phyloP scores from a whole-genome alignment of 2,888 invertebrate species.

The Kuschelorhynchus macadamiae region DNA sequence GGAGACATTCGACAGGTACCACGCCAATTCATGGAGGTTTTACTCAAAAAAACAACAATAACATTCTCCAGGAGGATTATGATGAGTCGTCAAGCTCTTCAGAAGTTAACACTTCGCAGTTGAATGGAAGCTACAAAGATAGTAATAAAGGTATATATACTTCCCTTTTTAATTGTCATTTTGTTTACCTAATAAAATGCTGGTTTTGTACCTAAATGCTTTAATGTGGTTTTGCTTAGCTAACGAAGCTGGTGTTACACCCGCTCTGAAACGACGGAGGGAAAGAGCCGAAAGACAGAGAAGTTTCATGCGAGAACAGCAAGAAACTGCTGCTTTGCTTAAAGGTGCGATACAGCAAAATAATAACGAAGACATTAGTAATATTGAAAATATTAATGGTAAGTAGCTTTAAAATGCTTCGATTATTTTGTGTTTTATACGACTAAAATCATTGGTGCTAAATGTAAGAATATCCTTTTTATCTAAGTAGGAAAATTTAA shows the following conservation, averaged over 20 bases:
- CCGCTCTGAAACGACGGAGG: conserved; percentile 83
- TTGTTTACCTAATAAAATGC: neutral
- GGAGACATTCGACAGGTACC: conserved; percentile 81
- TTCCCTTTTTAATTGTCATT: conserved; percentile 7
- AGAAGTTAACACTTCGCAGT: conserved; percentile 70
- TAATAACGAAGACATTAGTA: conserved; percentile 56
- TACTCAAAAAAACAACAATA: conserved; percentile 57
- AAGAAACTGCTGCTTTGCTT: conserved; percentile 75
- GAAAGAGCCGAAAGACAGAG: conserved; percentile 89
- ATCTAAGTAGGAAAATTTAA: too few species aligned
- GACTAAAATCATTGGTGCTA: too few species aligned
- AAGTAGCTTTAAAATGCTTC: conserved; percentile 62
- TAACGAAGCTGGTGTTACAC: conserved; percentile 82
- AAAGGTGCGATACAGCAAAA: conserved; percentile 64
- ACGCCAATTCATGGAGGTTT: conserved; percentile 68
- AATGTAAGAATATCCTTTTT: too few species aligned
- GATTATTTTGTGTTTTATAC: too few species aligned
- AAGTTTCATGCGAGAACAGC: conserved; percentile 86
- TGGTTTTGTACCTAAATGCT: conserved; percentile 20
- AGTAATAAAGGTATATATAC: conserved; percentile 69
- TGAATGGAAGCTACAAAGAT: conserved; percentile 74
- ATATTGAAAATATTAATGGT: conserved; percentile 61
- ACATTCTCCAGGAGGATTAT: conserved; percentile 66
- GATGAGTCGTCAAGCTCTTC: conserved; percentile 75
- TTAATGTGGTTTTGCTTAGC: conserved; percentile 63